Conservation (phyloP, 2,113 vertebrate genomes). For the Cygnus atratus region DNA sequence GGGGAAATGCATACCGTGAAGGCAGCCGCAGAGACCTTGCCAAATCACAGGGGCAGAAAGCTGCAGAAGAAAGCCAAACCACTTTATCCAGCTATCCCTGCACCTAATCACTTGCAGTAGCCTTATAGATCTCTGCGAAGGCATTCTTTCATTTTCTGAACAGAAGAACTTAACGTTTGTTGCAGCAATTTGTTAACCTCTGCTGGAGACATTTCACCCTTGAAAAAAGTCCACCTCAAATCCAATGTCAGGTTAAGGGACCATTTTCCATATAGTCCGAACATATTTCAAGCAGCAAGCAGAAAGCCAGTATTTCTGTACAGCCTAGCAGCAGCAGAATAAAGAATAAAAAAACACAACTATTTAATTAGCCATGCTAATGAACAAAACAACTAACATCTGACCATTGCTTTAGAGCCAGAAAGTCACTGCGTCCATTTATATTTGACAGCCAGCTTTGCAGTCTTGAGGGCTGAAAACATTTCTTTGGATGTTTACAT, state of each 20-base stretch:
- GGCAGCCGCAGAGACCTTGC: not conserved
- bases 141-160: not conserved
- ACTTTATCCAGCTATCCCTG: not conserved
- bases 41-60: not conserved
- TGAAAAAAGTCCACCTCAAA: not conserved
- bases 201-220: not conserved
- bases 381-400: not conserved
- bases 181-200: not conserved
- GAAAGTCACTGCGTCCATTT: not conserved
- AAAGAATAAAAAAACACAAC: not conserved
- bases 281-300: not conserved
- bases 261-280: not conserved
- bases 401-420: not conserved
- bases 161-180: not conserved
- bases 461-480: not conserved
- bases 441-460: not conserved
- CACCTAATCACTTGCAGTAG: not conserved
- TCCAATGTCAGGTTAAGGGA: not conserved
- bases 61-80: not conserved
- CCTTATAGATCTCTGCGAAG: not conserved
- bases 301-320: not conserved
- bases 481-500: not conserved
- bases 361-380: not conserved
- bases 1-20: not conserved
- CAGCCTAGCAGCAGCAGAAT: not conserved